Percentiles rank a stretch among this genome's conserved stretches.
phyloP scores from a whole-genome alignment of 2,113 vertebrate genomes.

The Leptosomus discolor region DNA sequence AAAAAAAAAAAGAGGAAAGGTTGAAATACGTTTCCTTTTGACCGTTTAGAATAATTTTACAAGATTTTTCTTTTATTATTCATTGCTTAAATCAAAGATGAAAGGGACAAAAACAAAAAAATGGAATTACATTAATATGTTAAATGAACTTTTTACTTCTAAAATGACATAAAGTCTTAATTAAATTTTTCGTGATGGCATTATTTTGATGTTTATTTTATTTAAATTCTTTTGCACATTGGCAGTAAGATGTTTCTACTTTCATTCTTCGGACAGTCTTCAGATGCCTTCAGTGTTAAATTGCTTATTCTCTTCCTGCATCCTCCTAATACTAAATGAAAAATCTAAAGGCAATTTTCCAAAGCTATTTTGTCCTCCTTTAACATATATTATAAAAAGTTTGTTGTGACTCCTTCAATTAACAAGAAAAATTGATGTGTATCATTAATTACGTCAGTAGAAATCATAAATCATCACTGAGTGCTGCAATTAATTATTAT shows the following conservation, averaged over 20 bases:
- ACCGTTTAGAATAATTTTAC: not conserved
- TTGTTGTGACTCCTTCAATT: constrained; percentile 85
- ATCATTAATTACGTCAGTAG: constrained; percentile 95
- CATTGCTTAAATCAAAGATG: not conserved
- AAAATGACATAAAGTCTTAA: not conserved
- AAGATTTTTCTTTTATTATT: not conserved
- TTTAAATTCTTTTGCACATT: not conserved
- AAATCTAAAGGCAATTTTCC: not conserved
- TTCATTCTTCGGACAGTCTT: not conserved
- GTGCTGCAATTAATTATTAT: constrained; percentile 94
- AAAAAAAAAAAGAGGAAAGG: not conserved
- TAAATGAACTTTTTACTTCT: not conserved
- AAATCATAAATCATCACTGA: constrained; percentile 96
- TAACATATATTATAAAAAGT: constrained; percentile 62
- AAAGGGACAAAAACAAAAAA: not conserved
- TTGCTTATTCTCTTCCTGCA: not conserved
- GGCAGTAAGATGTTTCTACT: not conserved
- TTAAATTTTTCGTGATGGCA: not conserved
- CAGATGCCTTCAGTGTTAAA: not conserved
- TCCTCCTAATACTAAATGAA: not conserved
- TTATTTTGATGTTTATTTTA: not conserved
- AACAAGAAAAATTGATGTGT: constrained; percentile 92
- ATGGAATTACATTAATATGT: fast-evolving
- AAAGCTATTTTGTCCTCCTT: constrained; percentile 18
- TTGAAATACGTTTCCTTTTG: not conserved